Evolutionary conservation across 2,797 vertebrate genomes (phyloP), one percentile per base, ranked within the genome.

Genomic region (Trematomus bernacchii): DNA sequence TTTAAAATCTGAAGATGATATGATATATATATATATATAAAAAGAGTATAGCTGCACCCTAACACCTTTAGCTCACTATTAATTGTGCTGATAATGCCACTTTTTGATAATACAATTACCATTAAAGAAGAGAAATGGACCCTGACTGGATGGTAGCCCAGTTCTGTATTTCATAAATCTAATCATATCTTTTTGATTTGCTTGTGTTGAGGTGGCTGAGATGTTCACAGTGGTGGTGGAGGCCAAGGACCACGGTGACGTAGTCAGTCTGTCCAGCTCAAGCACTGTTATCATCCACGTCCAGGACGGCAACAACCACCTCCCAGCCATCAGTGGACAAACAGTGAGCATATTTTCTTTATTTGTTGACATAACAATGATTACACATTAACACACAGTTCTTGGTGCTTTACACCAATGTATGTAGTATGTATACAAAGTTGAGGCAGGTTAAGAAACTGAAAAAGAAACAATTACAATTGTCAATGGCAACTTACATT

Each of bases 211-310:
- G 94, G 80, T 43, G 77, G 82, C 87, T 40, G 71, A 87, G 10
- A 86, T 16, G 48, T 91, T 90, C 67, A 92, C 55, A 8, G 33
- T 95, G 61, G 0, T 75, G 33, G 79, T 95, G 66, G 90, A 94
- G 82, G 93, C 92, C 18, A 93, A 85, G 73, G 95, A 95, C 78
- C 89, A 92, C 0, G 92, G 94, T 1, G 85, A 89, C 2, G 71
- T 78, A 0, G 50, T 92, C 42, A 81, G 80, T 15, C 79, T 93
- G 37, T 94, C 91, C 59, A 93, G 93, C 66, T 91, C 88, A 13
- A 83, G 92, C 4, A 91, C 88, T 1, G 77, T 94, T 18, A 8
- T 91, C 33, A 46, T 95, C 54, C 52, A 85, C 2, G 72, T 95
- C 23, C 15, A 66, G 66, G 91, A 94, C 1, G 80, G 81, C 6